Conservation (phyloP, 2,113 vertebrate species). For the Notothenia rossii region DNA sequence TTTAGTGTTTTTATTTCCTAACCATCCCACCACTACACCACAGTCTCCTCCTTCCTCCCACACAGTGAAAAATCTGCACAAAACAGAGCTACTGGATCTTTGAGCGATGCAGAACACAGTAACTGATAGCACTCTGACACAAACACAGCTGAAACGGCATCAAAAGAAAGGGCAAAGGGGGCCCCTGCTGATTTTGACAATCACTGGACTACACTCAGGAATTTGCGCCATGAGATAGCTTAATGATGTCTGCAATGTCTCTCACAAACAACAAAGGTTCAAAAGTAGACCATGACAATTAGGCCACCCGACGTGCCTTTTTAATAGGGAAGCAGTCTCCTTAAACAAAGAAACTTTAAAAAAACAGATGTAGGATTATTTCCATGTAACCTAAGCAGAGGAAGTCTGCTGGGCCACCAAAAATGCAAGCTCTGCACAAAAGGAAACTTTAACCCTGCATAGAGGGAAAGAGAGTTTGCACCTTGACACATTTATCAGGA, state of each 20-base stretch:
- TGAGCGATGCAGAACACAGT: slow-evolving; percentile 1
- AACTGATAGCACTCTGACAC: slow-evolving; percentile 10
- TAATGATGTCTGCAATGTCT: slow-evolving; percentile 14
- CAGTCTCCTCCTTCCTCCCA: background rate
- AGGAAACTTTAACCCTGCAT: slow-evolving; percentile 67
- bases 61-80: slow-evolving; percentile 30
- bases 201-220: slow-evolving; percentile 58
- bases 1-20: background rate
- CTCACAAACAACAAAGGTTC: background rate
- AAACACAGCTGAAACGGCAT: slow-evolving; percentile 12
- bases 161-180: slow-evolving; percentile 54
- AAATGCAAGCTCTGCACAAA: slow-evolving; percentile 61
- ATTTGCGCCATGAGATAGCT: slow-evolving; percentile 43
- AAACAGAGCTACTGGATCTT: background rate
- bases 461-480: slow-evolving; percentile 40
- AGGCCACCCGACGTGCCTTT: background rate
- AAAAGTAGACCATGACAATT: background rate
- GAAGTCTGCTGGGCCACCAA: slow-evolving; percentile 37
- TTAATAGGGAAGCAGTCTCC: background rate
- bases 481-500: slow-evolving; percentile 63
- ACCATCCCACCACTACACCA: background rate
- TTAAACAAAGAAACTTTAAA: background rate
- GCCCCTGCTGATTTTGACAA: slow-evolving; percentile 15
- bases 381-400: background rate
- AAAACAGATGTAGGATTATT: background rate